Percentiles rank a stretch among this genome's conserved stretches.
phyloP scores from a whole-genome alignment of 2,888 invertebrate species.

The Ptilodon capucinus region DNA sequence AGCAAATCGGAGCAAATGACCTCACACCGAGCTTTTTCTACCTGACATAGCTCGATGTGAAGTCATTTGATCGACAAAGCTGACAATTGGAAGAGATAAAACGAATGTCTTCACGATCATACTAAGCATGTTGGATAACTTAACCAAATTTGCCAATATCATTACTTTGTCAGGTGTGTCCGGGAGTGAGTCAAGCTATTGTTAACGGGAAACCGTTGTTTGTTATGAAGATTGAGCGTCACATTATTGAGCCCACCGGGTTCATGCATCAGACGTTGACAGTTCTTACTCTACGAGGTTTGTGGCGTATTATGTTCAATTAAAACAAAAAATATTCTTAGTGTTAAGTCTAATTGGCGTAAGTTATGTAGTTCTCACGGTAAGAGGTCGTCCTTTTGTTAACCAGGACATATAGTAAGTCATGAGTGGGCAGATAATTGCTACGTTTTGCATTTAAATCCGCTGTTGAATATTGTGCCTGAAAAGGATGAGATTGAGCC shows the following conservation, averaged over 20 bases:
- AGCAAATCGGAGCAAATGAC: too few relatives aligned
- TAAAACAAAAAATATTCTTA: too few relatives aligned
- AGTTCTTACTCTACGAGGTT: constrained; percentile 79
- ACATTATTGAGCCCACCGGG: constrained; percentile 81
- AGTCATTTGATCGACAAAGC: too few relatives aligned
- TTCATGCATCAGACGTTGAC: constrained; percentile 77
- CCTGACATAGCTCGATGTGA: too few relatives aligned
- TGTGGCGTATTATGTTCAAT: too few relatives aligned
- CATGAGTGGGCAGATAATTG: constrained; percentile 84
- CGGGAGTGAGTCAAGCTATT: constrained; percentile 75
- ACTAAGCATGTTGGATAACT: constrained; percentile 4
- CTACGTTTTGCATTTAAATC: constrained; percentile 83
- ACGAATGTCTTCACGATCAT: too few relatives aligned
- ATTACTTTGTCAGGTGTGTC: constrained; percentile 62
- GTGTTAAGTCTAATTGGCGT: too few relatives aligned
- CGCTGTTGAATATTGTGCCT: constrained; percentile 63
- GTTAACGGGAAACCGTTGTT: constrained; percentile 77
- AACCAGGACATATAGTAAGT: constrained; percentile 78
- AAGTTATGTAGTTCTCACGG: not conserved
- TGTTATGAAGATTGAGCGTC: constrained; percentile 83
- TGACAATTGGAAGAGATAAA: too few relatives aligned
- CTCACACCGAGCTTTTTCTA: too few relatives aligned
- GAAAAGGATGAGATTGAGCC: constrained; percentile 64
- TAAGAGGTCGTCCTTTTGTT: not conserved
- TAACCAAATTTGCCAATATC: constrained; percentile 7